Percentiles rank a stretch among this genome's conserved stretches.
These are phyloP conservation scores for Hybognathus amarus DNA, from an alignment of 2,797 vertebrate species.

Conservation along the genomic window DNA sequence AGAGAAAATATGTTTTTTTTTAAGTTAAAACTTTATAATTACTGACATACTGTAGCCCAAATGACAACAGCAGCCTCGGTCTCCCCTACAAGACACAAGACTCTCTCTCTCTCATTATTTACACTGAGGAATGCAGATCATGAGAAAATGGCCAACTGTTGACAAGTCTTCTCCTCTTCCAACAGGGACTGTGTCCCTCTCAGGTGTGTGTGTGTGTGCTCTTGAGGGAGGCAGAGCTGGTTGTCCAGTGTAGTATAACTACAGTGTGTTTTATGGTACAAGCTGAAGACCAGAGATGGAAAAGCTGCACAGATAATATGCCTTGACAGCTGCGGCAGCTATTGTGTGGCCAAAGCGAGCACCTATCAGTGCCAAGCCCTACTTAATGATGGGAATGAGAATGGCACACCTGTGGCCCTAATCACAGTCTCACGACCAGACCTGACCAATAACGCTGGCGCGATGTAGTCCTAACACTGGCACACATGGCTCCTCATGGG, in stretches of 20 bases:
- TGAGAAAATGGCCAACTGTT: conserved; percentile 50
- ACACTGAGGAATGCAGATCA: conserved; percentile 19
- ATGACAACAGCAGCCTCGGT: background rate
- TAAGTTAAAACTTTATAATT: background rate
- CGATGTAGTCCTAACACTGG: conserved; percentile 36
- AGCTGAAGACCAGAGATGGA: conserved; percentile 43
- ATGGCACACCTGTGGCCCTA: conserved; percentile 72
- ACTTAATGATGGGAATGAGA: conserved; percentile 74
- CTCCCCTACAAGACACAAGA: background rate
- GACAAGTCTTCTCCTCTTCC: background rate
- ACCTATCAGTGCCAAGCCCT: conserved; percentile 61
- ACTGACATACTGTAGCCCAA: background rate
- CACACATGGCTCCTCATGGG: conserved; percentile 52
- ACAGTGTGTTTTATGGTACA: conserved; percentile 54
- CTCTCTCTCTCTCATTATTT: conserved; percentile 5
- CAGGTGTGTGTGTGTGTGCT: conserved; percentile 24
- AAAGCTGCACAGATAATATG: conserved; percentile 57
- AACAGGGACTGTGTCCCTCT: conserved; percentile 22
- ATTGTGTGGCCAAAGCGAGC: conserved; percentile 46
- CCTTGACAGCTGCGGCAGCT: conserved; percentile 62
- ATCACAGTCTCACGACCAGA: conserved; percentile 55
- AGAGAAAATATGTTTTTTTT: background rate
- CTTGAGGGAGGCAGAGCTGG: conserved; percentile 34
- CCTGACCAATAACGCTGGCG: conserved; percentile 16
- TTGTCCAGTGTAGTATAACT: conserved; percentile 63